Conservation (phyloP, 2,113 vertebrate species). For the Gobio gobio region DNA sequence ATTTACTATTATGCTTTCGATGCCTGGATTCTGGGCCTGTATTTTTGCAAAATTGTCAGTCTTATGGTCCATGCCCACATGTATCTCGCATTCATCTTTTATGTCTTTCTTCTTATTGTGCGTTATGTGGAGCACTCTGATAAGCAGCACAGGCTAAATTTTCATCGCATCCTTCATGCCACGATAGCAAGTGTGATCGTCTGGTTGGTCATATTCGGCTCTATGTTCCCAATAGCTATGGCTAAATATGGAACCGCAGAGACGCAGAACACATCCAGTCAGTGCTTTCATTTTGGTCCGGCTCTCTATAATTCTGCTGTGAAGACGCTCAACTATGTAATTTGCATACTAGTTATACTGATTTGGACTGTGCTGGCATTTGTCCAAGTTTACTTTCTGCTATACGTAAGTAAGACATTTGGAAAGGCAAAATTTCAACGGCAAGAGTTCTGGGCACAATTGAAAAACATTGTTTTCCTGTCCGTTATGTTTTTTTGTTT, state of each 20-base stretch:
- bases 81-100: conserved; percentile 83
- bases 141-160: conserved; percentile 77
- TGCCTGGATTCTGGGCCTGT: conserved; percentile 68
- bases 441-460: conserved; percentile 85
- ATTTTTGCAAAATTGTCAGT: conserved; percentile 79
- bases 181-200: conserved; percentile 71
- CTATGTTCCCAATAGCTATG: conserved; percentile 67
- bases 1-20: conserved; percentile 72
- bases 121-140: conserved; percentile 81
- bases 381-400: conserved; percentile 75
- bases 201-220: conserved; percentile 74
- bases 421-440: conserved; percentile 65
- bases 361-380: conserved; percentile 63
- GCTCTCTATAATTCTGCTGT: conserved; percentile 59
- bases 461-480: conserved; percentile 84
- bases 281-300: conserved; percentile 78
- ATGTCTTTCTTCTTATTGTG: conserved; percentile 75
- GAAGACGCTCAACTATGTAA: conserved; percentile 74
- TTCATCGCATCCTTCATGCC: conserved; percentile 82
- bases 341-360: conserved; percentile 60
- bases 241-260: conserved; percentile 69
- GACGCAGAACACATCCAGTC: background rate
- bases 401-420: conserved; percentile 63
- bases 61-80: conserved; percentile 84
- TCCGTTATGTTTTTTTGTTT: conserved; percentile 80